phyloP scores from a whole-genome alignment of 2,888 invertebrate genomes.

The Agrochola litura region DNA sequence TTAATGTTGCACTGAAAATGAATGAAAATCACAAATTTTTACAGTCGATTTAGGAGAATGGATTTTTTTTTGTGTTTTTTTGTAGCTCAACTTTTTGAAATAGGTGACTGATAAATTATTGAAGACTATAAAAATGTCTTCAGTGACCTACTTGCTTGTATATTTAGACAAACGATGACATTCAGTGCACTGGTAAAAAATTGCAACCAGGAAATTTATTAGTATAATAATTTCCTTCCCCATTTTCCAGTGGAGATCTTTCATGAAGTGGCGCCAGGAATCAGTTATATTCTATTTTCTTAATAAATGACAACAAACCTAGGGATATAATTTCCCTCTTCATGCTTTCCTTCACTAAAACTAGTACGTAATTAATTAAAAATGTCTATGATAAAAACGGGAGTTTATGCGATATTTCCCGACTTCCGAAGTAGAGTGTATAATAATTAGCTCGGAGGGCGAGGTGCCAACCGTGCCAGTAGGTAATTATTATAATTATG shows the following conservation, averaged over 20 bases:
- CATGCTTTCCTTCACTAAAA: background rate
- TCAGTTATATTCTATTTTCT: background rate
- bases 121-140: slow-evolving; percentile 43
- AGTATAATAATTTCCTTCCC: background rate
- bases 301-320: background rate
- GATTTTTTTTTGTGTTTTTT: background rate
- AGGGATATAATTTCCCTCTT: background rate
- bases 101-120: slow-evolving; percentile 42
- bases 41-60: slow-evolving; percentile 25
- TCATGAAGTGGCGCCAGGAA: background rate
- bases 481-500: slow-evolving; percentile 52
- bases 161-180: slow-evolving; percentile 39
- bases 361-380: slow-evolving; percentile 33
- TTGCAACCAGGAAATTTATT: slow-evolving; percentile 31
- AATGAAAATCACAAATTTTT: slow-evolving; percentile 25
- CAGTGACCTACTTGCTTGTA: slow-evolving; percentile 48
- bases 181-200: slow-evolving; percentile 49
- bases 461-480: slow-evolving; percentile 58
- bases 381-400: slow-evolving; percentile 6
- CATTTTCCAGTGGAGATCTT: slow-evolving; percentile 12
- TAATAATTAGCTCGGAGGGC: slow-evolving; percentile 55
- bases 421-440: slow-evolving; percentile 37
- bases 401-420: slow-evolving; percentile 20
- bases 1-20: slow-evolving; percentile 21
- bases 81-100: slow-evolving; percentile 1